These are phyloP conservation scores for Prunella fulvescens DNA, from an alignment of 2,113 vertebrate species.

Conservation along the genomic window DNA sequence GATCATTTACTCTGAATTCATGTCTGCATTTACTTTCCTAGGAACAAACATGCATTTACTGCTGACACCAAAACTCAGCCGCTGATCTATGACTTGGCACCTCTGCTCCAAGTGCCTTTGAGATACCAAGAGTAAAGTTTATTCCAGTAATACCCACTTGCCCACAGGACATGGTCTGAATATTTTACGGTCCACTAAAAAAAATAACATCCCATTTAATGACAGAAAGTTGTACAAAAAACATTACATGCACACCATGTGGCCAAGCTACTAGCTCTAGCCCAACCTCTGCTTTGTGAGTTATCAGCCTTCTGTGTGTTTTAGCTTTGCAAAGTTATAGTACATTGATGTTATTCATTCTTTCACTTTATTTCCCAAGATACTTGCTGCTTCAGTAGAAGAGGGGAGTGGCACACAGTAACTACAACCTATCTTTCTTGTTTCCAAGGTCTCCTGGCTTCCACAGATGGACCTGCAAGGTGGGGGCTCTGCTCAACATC, in stretches of 20 bases:
- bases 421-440: not conserved
- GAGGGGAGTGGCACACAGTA: not conserved
- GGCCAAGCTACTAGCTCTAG: not conserved
- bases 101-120: not conserved
- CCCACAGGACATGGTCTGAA: not conserved
- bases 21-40: not conserved
- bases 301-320: not conserved
- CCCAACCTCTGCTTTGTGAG: not conserved
- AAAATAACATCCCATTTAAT: not conserved
- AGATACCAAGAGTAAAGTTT: not conserved
- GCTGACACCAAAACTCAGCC: not conserved
- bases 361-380: not conserved
- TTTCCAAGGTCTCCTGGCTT: not conserved
- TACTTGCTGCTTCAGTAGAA: not conserved
- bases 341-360: not conserved
- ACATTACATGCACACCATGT: rapidly evolving
- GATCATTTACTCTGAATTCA: not conserved
- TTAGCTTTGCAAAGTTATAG: not conserved
- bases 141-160: not conserved
- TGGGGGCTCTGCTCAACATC: not conserved
- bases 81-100: not conserved
- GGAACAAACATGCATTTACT: not conserved
- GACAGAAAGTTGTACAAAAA: not conserved
- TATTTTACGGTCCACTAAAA: not conserved
- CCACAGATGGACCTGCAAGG: not conserved